Evolutionary conservation across 2,888 invertebrate genomes (phyloP).

Genomic region (Tillus elongatus): DNA sequence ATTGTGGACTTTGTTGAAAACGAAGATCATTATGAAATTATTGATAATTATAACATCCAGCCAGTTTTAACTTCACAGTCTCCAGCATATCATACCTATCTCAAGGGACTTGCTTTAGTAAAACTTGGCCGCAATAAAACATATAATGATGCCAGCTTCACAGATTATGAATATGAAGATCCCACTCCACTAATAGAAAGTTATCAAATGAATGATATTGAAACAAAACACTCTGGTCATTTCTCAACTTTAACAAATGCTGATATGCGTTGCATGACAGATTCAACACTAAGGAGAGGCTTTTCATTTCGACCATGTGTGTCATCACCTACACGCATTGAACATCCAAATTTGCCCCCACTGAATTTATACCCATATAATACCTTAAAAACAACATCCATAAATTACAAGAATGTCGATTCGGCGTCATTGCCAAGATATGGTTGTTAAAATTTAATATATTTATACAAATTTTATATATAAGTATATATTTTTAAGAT

Average conservation of each 20-base stretch:
- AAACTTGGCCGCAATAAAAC: constrained; percentile 18
- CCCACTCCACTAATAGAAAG: constrained; percentile 66
- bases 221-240: constrained; percentile 33
- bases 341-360: constrained; percentile 72
- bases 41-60: constrained; percentile 41
- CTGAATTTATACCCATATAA: constrained; percentile 55
- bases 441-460: too few species aligned
- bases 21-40: constrained; percentile 62
- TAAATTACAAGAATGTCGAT: constrained; percentile 30
- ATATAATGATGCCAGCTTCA: too few species aligned
- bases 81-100: constrained; percentile 15
- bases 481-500: too few species aligned
- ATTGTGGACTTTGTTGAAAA: constrained; percentile 36
- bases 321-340: constrained; percentile 72
- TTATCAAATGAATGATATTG: constrained; percentile 54
- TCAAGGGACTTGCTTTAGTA: constrained; percentile 21
- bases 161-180: constrained; percentile 75
- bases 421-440: constrained; percentile 32
- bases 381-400: too few species aligned
- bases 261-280: constrained; percentile 40
- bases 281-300: constrained; percentile 44
- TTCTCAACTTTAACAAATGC: constrained; percentile 26
- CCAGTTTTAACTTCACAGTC: constrained; percentile 16
- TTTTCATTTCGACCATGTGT: constrained; percentile 53
- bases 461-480: too few species aligned